Conservation (phyloP, 2,797 vertebrate species). For the Craterocephalus amniculus region DNA sequence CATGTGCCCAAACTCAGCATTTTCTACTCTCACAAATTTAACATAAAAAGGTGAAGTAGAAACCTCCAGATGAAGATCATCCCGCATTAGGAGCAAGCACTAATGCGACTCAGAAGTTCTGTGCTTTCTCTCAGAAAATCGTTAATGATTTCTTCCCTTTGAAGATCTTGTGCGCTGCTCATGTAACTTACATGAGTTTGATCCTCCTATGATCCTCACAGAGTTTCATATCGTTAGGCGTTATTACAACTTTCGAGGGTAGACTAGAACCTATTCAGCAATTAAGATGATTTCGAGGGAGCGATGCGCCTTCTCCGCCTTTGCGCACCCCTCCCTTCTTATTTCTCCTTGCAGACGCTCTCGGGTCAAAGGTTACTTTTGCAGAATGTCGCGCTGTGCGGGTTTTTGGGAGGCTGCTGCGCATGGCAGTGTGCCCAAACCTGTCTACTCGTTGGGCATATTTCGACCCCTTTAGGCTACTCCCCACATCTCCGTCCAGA, state of each 20-base stretch:
- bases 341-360: constrained; percentile 13
- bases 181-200: constrained; percentile 49
- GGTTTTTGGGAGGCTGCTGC: constrained; percentile 7
- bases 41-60: constrained; percentile 10
- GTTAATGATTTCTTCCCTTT: constrained; percentile 51
- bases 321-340: background rate
- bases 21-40: background rate
- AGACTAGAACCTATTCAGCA: constrained; percentile 28
- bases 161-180: constrained; percentile 50
- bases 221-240: constrained; percentile 32
- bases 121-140: constrained; percentile 5
- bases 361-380: constrained; percentile 57
- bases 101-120: constrained; percentile 25
- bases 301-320: constrained; percentile 13
- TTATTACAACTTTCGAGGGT: constrained; percentile 23
- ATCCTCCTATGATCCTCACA: constrained; percentile 42
- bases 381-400: constrained; percentile 56
- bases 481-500: constrained; percentile 13
- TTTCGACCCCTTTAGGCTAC: background rate
- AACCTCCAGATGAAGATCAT: constrained; percentile 1
- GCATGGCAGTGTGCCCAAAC: constrained; percentile 8
- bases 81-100: background rate
- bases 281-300: constrained; percentile 34
- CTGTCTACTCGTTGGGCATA: background rate
- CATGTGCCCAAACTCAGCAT: background rate